A percentile compares a stretch with the other conserved stretches of the same genome.
Conservation (phyloP, 2,888 invertebrate genomes). For the Brachyopa scutellaris region DNA sequence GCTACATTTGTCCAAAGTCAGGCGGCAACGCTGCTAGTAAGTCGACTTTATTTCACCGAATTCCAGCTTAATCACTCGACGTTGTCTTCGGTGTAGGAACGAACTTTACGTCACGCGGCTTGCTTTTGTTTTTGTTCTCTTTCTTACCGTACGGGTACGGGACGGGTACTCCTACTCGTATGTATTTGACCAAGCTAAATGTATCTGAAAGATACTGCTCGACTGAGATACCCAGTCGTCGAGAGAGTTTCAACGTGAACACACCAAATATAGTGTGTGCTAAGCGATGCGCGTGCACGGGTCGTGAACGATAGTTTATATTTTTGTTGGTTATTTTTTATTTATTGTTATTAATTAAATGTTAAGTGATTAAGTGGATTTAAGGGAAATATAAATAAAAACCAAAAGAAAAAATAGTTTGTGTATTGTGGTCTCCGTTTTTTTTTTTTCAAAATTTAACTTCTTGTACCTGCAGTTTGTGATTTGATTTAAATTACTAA, state of each 20-base stretch:
- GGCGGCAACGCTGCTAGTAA: too few relatives aligned
- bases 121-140: conserved; percentile 6
- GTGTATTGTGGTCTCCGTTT: background rate
- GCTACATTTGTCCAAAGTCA: too few relatives aligned
- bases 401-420: too few relatives aligned
- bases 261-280: conserved; percentile 42
- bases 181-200: background rate
- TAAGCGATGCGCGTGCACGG: conserved; percentile 59
- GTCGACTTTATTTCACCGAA: conserved; percentile 55
- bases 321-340: conserved; percentile 26
- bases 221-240: conserved; percentile 40
- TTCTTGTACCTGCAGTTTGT: conserved; percentile 48
- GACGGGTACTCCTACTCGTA: too few relatives aligned
- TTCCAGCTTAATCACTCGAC: conserved; percentile 61
- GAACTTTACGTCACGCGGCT: too few relatives aligned
- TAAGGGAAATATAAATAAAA: conserved; percentile 19
- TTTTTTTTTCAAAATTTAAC: background rate
- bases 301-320: conserved; percentile 19
- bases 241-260: conserved; percentile 56
- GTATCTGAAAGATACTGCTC: conserved; percentile 46
- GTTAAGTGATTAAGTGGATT: conserved; percentile 65
- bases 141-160: conserved; percentile 20
- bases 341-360: conserved; percentile 69
- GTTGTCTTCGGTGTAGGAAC: background rate
- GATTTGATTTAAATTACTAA: conserved; percentile 16